Base-by-base conservation (phyloP, 2,797 vertebrate genomes). In the Cuculus canorus region DNA sequence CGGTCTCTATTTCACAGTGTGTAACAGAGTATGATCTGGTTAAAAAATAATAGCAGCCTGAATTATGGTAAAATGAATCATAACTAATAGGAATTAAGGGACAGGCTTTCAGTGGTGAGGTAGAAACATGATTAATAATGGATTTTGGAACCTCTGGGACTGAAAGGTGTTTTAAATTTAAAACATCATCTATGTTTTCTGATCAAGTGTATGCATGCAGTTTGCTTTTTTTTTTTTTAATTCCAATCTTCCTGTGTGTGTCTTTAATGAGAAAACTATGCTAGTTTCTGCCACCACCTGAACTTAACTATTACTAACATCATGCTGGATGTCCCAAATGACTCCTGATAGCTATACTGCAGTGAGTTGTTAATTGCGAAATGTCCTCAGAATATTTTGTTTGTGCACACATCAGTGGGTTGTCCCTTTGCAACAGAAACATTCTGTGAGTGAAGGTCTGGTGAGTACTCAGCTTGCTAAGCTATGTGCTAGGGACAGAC, bases 341-440 rank as follows among this genome's bases (percentile, higher is more conserved):
- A 76, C 69, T 90, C 50, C 41, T 19, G 32, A 68, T 70, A 91
- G 52, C 70, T 60, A 33, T 83, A 84, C 32, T 82, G 25, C 47
- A 81, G 56, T 50, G 47, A 28, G 5, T 92, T 91, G 93, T 94
- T 86, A 95, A 96, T 79, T 90, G 47, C 77, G 61, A 95, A 80
- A 60, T 66, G 43, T 66, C 43, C 73, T 95, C 48, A 75, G 70
- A 95, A 70, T 94, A 75, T 92, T 95, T 73, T 94, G 50, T 84
- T 73, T 43, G 60, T 88, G 68, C 48, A 78, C 70, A 73, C 10
- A 63, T 86, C 76, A 80, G 45, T 76, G 69, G 10, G 23, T 48
- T 94, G 53, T 86, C 24, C 48, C 48, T 87, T 87, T 88, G 56
- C 25, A 45, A 71, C 96, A 89, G 68, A 52, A 72, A 80, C 17